Conservation (phyloP, 2,113 vertebrate genomes). For the Rhabdomys dilectus region DNA sequence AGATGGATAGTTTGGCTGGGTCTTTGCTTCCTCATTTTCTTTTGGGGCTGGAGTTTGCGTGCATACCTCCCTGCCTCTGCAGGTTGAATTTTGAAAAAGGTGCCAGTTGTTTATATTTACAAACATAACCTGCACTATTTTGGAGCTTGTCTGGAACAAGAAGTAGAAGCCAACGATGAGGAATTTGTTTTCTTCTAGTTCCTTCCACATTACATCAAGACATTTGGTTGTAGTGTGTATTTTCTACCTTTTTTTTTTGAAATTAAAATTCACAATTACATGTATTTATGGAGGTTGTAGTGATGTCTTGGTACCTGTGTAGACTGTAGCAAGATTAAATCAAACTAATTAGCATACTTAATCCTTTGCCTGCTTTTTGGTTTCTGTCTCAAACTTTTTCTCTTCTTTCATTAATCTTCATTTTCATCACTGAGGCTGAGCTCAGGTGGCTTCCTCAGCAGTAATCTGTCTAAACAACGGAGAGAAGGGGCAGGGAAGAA, state of each 20-base stretch:
- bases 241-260: background rate
- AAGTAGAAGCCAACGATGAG: background rate
- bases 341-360: background rate
- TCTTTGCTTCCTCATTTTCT: background rate
- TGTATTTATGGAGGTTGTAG: background rate
- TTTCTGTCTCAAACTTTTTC: background rate
- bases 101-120: background rate
- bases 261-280: background rate
- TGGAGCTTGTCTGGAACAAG: background rate
- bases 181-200: background rate
- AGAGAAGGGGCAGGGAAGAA: too few relatives aligned
- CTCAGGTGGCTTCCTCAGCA: background rate
- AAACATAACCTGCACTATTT: background rate
- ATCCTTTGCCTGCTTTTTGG: background rate
- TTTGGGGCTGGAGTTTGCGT: background rate
- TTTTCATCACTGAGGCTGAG: background rate
- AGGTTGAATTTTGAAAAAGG: background rate
- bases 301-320: background rate
- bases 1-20: background rate
- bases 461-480: background rate
- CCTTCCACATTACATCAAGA: background rate
- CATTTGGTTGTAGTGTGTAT: background rate
- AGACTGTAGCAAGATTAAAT: background rate
- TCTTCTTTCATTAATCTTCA: background rate
- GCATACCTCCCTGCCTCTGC: background rate